A percentile compares a stretch with the other conserved stretches of the same genome.
Conservation (phyloP, 2,113 vertebrate species). For the Acinonyx jubatus region DNA sequence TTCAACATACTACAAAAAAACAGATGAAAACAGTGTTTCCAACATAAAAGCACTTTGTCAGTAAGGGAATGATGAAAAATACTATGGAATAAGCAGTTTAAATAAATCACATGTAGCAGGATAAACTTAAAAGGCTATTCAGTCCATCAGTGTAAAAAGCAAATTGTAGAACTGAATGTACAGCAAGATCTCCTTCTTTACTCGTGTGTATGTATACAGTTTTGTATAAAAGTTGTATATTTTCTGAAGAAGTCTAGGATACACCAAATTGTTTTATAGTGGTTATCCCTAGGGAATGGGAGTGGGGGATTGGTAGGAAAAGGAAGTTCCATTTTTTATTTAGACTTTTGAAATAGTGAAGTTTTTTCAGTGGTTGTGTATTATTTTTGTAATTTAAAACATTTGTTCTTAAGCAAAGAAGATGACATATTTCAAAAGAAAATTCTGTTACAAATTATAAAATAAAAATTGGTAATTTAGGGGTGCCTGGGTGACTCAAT, state of each 20-base stretch:
- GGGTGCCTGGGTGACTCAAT: too few relatives aligned
- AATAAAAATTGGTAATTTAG: constrained; percentile 10
- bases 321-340: background rate
- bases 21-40: background rate
- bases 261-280: background rate
- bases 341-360: constrained; percentile 22
- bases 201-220: background rate
- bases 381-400: constrained; percentile 49
- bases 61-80: constrained; percentile 44
- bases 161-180: background rate
- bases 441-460: constrained; percentile 30
- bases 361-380: constrained; percentile 20
- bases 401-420: constrained; percentile 41
- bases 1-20: background rate
- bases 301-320: background rate
- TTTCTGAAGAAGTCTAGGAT: background rate
- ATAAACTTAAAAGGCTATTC: background rate
- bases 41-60: constrained; percentile 18
- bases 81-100: background rate
- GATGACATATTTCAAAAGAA: constrained; percentile 1
- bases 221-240: background rate
- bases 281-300: background rate
- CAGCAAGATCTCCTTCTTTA: background rate
- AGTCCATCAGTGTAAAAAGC: background rate
- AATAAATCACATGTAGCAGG: background rate